phyloP scores from a whole-genome alignment of 2,888 invertebrate species.

The Adelognathus sp. region DNA sequence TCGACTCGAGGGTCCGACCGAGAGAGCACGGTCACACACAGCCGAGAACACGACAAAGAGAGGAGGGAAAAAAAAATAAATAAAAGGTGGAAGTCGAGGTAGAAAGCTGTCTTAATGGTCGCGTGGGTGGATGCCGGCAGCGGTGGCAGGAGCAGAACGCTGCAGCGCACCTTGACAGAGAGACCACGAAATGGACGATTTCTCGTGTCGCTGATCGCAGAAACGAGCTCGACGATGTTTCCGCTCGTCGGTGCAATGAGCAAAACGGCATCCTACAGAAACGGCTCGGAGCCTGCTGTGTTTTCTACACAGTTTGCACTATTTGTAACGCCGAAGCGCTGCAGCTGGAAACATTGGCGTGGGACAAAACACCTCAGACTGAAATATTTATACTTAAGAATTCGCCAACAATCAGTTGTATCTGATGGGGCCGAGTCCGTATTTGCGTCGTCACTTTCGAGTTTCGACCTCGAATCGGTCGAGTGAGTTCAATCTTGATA shows the following conservation, averaged over 20 bases:
- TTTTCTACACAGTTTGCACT: not conserved
- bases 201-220: conserved; percentile 57
- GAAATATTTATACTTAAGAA: conserved; percentile 42
- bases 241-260: conserved; percentile 48
- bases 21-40: not conserved
- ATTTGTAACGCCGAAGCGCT: not conserved
- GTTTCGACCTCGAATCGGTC: not conserved
- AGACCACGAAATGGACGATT: conserved; percentile 54
- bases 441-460: no score
- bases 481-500: not conserved
- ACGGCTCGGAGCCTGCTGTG: conserved; percentile 27
- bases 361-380: conserved; percentile 4
- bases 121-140: conserved; percentile 71
- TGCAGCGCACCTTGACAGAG: conserved; percentile 24
- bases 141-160: conserved; percentile 51
- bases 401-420: conserved; percentile 35
- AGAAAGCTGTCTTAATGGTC: conserved; percentile 68
- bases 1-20: not conserved
- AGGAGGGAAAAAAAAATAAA: conserved; percentile 49
- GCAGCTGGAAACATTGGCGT: conserved; percentile 9
- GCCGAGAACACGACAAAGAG: not conserved
- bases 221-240: conserved; percentile 59
- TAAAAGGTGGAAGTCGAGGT: conserved; percentile 37
- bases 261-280: conserved; percentile 46
- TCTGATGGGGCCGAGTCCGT: not conserved